Evolutionary conservation across 1,140 invertebrate genomes (phyloP), one percentile per base, ranked within the genome.

Genomic region (Cecropterus lyciades): DNA sequence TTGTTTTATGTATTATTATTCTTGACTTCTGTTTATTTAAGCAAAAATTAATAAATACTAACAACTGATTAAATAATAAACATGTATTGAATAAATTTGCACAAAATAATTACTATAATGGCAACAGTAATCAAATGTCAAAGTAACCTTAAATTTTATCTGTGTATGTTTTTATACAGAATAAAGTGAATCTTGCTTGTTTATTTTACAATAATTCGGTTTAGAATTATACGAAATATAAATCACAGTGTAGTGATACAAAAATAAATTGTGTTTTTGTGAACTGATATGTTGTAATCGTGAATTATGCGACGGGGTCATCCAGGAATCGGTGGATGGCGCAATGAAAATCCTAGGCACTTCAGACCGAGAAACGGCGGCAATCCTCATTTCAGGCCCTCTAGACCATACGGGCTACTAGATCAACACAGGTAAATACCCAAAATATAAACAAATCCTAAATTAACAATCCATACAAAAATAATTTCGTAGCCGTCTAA

Each of bases 231-330:
- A 40, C 45, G 17, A 49, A 49, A 24, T 51, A 20, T 42, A 62
- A 49, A 20, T 40, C 40, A 30, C 16, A 14, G 15, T 62, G 46
- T 9, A 49, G 46, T 62, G 10, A 14, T 46, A 49, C 9, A 40
- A 30, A 24, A 16, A 42, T 14, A 60, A 51, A 51, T 27, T 11
- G 17, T 62, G 14, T 62, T 62, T 24, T 27, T 9, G 46, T 62
- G 33, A 14, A 24, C n/a, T 40, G 33, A 14, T 69, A 77, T 85
- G 79, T 57, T 72, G 27, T 84, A 79, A 83, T 53, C 51, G 53
- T 77, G 62, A 59, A 90, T 67, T 69, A 91, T 91, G 89, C 81
- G 87, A 60, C 86, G 89, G 87, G 86, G 89, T 90, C 87, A 88
- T 70, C 53, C 80, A 46, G 80, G 83, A 69, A 78, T 80, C 60